Evolutionary conservation across 2,797 vertebrate species (phyloP), one percentile per base, ranked within the genome.

Genomic region (Acrossocheilus fasciatus): DNA sequence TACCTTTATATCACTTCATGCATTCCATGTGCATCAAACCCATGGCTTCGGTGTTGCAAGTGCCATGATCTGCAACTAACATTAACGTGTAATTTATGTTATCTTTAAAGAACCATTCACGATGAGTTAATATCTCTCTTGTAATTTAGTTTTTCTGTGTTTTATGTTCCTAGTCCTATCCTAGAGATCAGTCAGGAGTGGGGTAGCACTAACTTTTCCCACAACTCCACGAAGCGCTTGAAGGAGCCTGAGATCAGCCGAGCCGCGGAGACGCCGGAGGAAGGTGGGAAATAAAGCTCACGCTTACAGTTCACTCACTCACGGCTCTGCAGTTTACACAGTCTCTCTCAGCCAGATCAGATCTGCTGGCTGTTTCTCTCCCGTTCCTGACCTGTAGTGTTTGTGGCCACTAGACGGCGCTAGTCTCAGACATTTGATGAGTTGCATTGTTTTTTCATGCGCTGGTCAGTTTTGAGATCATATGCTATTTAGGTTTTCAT

Each of bases 131-230:
- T 12, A 39, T 62, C 23, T 4, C 2, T 62, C 2, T 15, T 3
- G 10, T 45, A 8, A 18, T 2, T 82, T 4, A 18, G 11, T 54
- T 74, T 54, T 30, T 87, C 7, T 79, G 26, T 47, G 84, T 30
- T 90, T 80, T 80, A n/a, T 47, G 84, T 39, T 90, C 89, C 90
- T 90, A 97, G 97, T 91, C 96, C 97, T 0, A 97, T 97, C 86
- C 93, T 96, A 90, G 97, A 98, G 95, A 93, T 94, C 83, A 97
- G 96, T 69, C 86, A 94, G 59, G 96, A 97, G 92, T 95, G 94
- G 50, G 92, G 83, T 9, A 92, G 89, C 0, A 85, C 94, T 70
- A 83, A 93, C 26, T 90, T 89, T 62, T 94, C 94, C 4, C 90
- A 91, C 80, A 88, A 91, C 52, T 91, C 93, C 87, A 88, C 92